A percentile compares a stretch with the other conserved stretches of the same genome.
Evolutionary conservation across 1,140 invertebrate genomes (phyloP).

Genomic region (Drosophila tristis): DNA sequence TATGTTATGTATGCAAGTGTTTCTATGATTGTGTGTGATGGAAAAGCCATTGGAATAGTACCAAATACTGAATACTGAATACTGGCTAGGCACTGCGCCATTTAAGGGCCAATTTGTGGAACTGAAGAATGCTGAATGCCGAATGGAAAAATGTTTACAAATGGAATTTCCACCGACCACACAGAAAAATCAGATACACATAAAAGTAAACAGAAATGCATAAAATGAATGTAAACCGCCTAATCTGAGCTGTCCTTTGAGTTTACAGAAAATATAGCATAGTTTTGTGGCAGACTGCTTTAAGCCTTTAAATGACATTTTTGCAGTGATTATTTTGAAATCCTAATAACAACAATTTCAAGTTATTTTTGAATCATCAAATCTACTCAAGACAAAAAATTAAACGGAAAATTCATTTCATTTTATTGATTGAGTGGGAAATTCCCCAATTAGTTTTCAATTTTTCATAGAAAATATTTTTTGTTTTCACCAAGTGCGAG

Average conservation of each 20-base stretch:
- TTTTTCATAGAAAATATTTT: no score
- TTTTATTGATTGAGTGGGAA: no score
- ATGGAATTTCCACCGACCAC: conserved; percentile 40
- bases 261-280: no score
- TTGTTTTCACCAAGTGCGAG: neutral
- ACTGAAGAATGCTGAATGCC: conserved; percentile 30
- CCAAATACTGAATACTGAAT: neutral
- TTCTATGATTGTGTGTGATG: conserved; percentile 6
- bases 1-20: conserved; percentile 32
- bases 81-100: neutral
- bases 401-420: no score
- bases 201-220: conserved; percentile 31
- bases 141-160: conserved; percentile 43
- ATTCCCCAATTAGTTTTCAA: neutral
- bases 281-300: no score
- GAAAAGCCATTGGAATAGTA: conserved; percentile 8
- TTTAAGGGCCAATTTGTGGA: conserved; percentile 44
- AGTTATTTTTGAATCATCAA: no score
- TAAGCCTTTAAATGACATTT: no score
- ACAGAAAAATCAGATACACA: conserved; percentile 10
- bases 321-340: no score
- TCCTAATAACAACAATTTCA: no score
- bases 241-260: no score
- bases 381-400: no score
- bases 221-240: conserved; percentile 7